Base-by-base conservation (phyloP, 2,113 vertebrate genomes). In the Polypterus bichir region DNA sequence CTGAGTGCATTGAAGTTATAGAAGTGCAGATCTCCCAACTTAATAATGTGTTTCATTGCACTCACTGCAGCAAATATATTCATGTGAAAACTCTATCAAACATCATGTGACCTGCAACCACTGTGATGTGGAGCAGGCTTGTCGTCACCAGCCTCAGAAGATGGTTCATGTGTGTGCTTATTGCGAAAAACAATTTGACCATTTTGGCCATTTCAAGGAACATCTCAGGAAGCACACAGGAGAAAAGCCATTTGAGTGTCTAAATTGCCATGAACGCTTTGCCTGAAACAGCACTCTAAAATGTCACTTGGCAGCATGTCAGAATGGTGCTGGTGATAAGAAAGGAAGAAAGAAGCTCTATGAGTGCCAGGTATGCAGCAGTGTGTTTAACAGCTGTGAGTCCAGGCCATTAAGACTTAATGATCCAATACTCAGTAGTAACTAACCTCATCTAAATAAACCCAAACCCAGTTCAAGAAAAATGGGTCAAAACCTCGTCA, bases 1-100 rank as follows among this genome's bases (percentile, higher is more conserved):
- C 94, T 79, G 94, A 94, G 81, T 89, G 79, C 79, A 84, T 88
- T 81, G 86, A 88, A 79, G 83, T 89, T 77, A 85, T 89, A 85
- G 87, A 88, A 75, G 81, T 88, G 77, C 86, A 88, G 81, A 82
- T 88, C 73, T 86, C 87, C 62, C 85, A 88, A 68, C 4, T 88
- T 75, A 87, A 88, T 52, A 83, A 80, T 75, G 76, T 88, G 68
- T 89, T 88, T 84, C 84, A 85, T 81, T 89, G 87, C 80, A 83
- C 88, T 62, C 83, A 79, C 78, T 88, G 86, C 81, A 88, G 81
- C 85, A 88, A 89, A 86, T 78, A 11, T 89, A 89, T 73, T 81
- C 88, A 44, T 82, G 87, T 49, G 87, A 89, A 70, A 88, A 81
- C 69, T 85, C 83, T 8, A 80, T 86, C 84, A 89, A 86, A 73